Evolutionary conservation across 64 coral and sea anemone genomes (phyloP), one percentile per base, ranked within the genome.

Genomic region (Stichodactyla mertensii): DNA sequence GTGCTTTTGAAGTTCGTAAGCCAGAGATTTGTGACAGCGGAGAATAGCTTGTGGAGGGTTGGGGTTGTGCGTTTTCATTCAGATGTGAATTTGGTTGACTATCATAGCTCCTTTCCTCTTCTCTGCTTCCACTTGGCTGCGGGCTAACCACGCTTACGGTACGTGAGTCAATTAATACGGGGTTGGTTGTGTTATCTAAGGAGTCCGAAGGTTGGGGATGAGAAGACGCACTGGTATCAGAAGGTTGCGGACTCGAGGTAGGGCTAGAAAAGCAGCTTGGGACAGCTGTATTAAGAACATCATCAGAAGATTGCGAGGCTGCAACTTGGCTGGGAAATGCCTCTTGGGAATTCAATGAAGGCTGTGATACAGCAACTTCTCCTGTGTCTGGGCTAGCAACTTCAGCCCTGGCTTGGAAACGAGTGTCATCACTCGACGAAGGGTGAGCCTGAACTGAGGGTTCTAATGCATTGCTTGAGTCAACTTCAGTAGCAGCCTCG

Each of bases 231-330:
- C 51, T 54, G 5, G 52, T 82, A 55, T 64, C 83, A 55, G 83
- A 85, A 61, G 83, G 83, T 52, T 85, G 83, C 1, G 83, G 83
- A 64, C 83, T 85, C 78, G 55, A 53, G 52, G 53, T 7, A 6
- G 78, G 69, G 69, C 69, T 74, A 12, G 78, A 81, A 0, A 20
- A 5, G 18, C 15, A 55, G 53, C 78, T 81, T 12, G 51, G 7
- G 14, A 8, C 4, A 53, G 78, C 6, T 81, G 15, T 55, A 15
- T 11, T 31, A 74, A 74, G 69, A 74, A 15, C 78, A 28, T 81
- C 51, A 53, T 81, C 51, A 53, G 78, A 81, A 53, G 78, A 81
- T 16, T 55, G 78, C 6, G 78, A 81, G 6, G 55, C 52, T 19
- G 78, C 1, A 74, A 74, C 24, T 74, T 74, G 69, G 26, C 56